phyloP scores from a whole-genome alignment of 2,797 vertebrate genomes.

The Cercopithecus mitis region DNA sequence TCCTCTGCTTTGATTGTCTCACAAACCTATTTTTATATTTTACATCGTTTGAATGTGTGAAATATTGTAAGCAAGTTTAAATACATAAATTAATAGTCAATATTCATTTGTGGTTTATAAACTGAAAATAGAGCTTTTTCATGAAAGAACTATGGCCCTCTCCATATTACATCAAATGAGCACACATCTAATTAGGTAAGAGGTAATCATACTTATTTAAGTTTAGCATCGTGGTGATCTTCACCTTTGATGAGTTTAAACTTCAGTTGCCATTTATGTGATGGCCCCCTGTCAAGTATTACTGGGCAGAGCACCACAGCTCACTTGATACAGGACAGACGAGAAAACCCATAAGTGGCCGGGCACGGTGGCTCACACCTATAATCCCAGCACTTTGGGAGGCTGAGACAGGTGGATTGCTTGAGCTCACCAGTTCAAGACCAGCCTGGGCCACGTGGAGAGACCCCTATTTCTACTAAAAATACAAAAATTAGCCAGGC shows the following conservation, averaged over 20 bases:
- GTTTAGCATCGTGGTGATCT: not conserved
- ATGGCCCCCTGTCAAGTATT: constrained; percentile 60
- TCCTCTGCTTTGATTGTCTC: not conserved
- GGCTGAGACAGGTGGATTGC: not conserved
- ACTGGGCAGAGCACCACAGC: constrained; percentile 52
- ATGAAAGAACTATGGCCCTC: not conserved
- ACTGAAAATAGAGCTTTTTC: constrained; percentile 19
- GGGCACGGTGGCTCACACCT: not conserved
- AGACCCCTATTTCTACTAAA: not conserved
- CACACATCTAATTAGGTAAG: constrained; percentile 39
- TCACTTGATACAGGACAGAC: not conserved
- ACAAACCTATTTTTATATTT: not conserved
- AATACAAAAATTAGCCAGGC: not conserved
- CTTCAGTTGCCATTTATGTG: constrained; percentile 62
- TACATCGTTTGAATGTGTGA: not conserved
- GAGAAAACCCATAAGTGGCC: not conserved
- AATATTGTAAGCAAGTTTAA: not conserved
- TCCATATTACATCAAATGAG: not conserved
- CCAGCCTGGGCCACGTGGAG: not conserved
- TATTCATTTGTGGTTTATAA: not conserved
- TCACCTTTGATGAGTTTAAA: constrained; percentile 46
- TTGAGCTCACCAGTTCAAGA: not conserved
- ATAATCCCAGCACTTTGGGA: not conserved
- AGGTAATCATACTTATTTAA: constrained; percentile 53
- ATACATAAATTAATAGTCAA: not conserved